Base-by-base conservation (phyloP, 1,140 invertebrate genomes). In the Brachionus sp. region DNA sequence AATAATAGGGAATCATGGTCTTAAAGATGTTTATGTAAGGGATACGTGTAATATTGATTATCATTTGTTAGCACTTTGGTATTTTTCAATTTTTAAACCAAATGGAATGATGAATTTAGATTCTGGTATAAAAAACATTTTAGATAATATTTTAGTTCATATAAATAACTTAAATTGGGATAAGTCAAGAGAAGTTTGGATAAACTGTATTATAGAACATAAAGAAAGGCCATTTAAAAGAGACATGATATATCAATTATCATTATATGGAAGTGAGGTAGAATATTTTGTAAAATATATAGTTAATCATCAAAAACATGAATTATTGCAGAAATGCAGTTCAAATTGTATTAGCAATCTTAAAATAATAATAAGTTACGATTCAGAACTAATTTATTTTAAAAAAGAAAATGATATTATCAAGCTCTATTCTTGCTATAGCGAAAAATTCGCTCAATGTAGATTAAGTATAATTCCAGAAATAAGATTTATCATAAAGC, bases 341-440 rank as follows among this genome's bases (percentile, higher is more conserved):
- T 39, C 66, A 19, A 39, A 37, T 70, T 37, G 66, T 39, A 70
- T 37, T 16, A 35, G 39, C 35, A 70, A 70, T 39, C 33, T 39
- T 9, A 70, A 70, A 10, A 33, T 35, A 37, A 39, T 70, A 16
- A 70, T 70, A 2, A 70, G 35, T 19, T n/a, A 39, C 2, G 66
- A 70, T 39, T 35, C 66, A 70, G 66, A 70, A 70, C n/a, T 37
- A 37, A 42, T 70, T 37, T 70, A 16, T 16, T 70, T 70, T 70
- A 70, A 39, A 70, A 70, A 70, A 70, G 37, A 39, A 37, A 39
- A 39, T 70, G n/a, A 70, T 70, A 5, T 19, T 5, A 70, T 70
- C 16, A 35, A 70, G 37, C 35, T 70, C 6, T 70, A 37, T 70
- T 70, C 66, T 16, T 35, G 66, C 16, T 70, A 2, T 70, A 70